Conservation (phyloP, 2,888 invertebrate genomes). For the Caenorhabditis sinica region DNA sequence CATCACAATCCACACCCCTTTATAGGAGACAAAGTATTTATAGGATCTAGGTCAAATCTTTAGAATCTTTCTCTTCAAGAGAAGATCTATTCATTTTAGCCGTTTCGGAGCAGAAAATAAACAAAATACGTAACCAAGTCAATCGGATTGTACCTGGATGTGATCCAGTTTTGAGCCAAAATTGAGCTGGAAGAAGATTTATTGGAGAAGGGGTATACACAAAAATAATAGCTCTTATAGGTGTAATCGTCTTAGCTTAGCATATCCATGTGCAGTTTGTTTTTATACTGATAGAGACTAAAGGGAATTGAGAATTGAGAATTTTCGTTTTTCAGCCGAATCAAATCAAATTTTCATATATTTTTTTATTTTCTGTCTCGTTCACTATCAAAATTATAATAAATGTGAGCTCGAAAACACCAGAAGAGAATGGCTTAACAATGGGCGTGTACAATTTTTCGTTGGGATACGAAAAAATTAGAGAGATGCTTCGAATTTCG, state of each 20-base stretch:
- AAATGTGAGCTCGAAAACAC: too few relatives aligned
- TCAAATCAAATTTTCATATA: too few relatives aligned
- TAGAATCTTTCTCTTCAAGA: too few relatives aligned
- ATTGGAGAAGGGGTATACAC: neutral
- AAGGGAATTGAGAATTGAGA: too few relatives aligned
- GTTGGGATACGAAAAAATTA: neutral
- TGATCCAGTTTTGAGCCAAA: conserved; percentile 19
- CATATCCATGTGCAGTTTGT: neutral
- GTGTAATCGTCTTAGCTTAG: neutral
- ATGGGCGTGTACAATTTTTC: neutral
- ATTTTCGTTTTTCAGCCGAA: too few relatives aligned
- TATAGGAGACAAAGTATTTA: conserved; percentile 17
- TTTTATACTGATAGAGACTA: too few relatives aligned
- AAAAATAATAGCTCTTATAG: neutral
- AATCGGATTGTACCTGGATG: conserved; percentile 36
- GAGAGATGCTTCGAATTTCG: neutral
- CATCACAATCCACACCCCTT: neutral
- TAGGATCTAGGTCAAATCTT: neutral
- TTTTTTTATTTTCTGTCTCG: too few relatives aligned
- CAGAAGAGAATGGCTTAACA: too few relatives aligned
- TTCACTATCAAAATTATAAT: too few relatives aligned
- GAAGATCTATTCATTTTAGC: too few relatives aligned
- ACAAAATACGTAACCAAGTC: conserved; percentile 41
- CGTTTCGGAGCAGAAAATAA: neutral
- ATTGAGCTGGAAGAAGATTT: conserved; percentile 3